Evolutionary conservation across 2,113 vertebrate genomes (phyloP), one percentile per base, ranked within the genome.

Genomic region (Mesoclemmys tuberculata): DNA sequence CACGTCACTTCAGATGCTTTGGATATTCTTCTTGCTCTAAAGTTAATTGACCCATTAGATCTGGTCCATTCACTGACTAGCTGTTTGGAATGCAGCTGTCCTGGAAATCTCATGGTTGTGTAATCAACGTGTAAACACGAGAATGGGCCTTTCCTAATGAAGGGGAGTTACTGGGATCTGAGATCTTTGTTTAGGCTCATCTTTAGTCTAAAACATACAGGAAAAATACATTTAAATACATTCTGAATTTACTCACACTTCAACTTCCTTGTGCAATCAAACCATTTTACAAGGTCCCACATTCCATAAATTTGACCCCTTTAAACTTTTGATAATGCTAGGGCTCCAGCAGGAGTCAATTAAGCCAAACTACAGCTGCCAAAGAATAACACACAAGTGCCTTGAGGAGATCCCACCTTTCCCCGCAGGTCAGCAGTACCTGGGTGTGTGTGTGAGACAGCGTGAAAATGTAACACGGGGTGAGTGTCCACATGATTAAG

Each of bases 101-200:
- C 46, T 81, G 64, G 58, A 52, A 85, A 68, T 26, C 0, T 0
- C 1, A 27, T 61, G 56, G 61, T 56, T 68, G 10, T 55, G 26
- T 46, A 68, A 10, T 2, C 8, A 21, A 49, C 0, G 0, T 18
- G 16, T 0, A 44, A 54, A 12, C 61, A 9, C 78, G 3, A 83
- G 58, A 83, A 46, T 9, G 58, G 5, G 3, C 24, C 13, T 58
- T 95, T 51, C 71, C 29, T 52, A 52, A n/a, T 31, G 52, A 21
- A 71, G 44, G 24, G 71, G 71, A 75, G 6, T 27, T 38, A 21
- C 5, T n/a, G 31, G 48, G 78, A 19, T 5, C 48, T 26, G 31
- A 16, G 78, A 24, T n/a, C 31, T 51, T 35, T 52, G 4, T 24
- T 10, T 16, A 21, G 41, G 46, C 18, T n/a, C 14, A 1, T 49